Base-by-base conservation (phyloP, 2,888 invertebrate species). In the Ptilodon capucinus region DNA sequence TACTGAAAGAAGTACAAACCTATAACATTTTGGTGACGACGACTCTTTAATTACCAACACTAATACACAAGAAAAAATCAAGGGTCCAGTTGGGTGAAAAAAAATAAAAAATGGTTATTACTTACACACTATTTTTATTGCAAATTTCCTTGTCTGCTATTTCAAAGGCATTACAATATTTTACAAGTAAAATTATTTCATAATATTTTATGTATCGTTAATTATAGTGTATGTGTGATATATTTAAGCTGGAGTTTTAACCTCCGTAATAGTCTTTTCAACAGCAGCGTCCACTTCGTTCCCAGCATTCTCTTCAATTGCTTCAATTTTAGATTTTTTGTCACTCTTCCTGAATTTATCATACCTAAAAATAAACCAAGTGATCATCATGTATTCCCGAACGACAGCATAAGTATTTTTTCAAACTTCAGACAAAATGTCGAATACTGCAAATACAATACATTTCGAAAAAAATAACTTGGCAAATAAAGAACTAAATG, bases 321-420 rank as follows among this genome's bases (percentile, higher is more conserved):
- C 91, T 19, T 81, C 91, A 47, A 76, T 67, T 59, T 87, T 91
- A 23, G 74, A 44, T 60, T 89, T 92, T 75, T 94, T 94, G 69
- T 94, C 94, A 58, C 94, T 93, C 79, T 93, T 93, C 43, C 93
- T 91, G 71, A 93, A 94, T 64, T 93, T 92, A 79, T 93, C 93
- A 64, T 93, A 94, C 61, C 93, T 93, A 71, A 68, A 19, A 9
- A 9, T 8, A 8, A 9, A 9, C n/a, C n/a, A n/a, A n/a, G n/a
- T n/a, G n/a, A n/a, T n/a, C n/a, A n/a, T n/a, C n/a, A n/a, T n/a
- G n/a, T n/a, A n/a, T n/a, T n/a, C n/a, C n/a, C n/a, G n/a, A n/a
- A n/a, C n/a, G n/a, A n/a, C n/a, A n/a, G n/a, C n/a, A n/a, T n/a
- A n/a, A n/a, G n/a, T n/a, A n/a, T n/a, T n/a, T n/a, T n/a, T n/a